Evolutionary conservation across 2,113 vertebrate genomes (phyloP), one percentile per base, ranked within the genome.

Genomic region (Rhipidura dahli): DNA sequence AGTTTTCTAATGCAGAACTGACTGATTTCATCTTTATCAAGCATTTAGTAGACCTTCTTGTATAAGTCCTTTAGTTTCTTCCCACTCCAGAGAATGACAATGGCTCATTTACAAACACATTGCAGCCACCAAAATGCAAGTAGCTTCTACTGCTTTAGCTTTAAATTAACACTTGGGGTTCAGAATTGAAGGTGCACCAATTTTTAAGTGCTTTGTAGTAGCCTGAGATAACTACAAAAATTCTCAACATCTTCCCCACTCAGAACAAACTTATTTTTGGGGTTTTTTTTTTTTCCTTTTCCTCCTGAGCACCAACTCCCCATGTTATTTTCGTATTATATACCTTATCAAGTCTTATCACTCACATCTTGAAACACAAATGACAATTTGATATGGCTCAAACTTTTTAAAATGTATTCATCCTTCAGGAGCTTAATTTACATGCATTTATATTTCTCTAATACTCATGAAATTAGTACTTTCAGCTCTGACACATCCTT

Each of bases 221-320:
- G 35, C 26, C 33, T 27, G 51, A 60, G 18, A 2, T 8, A n/a
- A 42, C 18, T 26, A 84, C 2, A 3, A 78, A 77, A 28, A 61
- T 50, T 17, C 11, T 84, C 42, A 78, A 17, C 16, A 61, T 22
- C 47, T 11, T 40, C 17, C 39, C 12, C 12, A 37, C 26, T 59
- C 26, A 13, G 50, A 31, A 86, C 13, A 78, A 81, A 31, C 5
- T 51, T 35, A 9, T 53, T 69, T 70, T 37, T 16, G 11, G 6
- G 2, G 5, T 3, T 4, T n/a, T 31, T 27, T 7, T 22, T 40
- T 14, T 26, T 13, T 8, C 4, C 3, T 27, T 35, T 27, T 19
- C 13, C 14, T 69, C 10, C 30, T 47, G 28, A 77, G 60, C 9
- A 81, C 10, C 45, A 81, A 11, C 19, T 61, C 23, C 31, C 12